These are phyloP conservation scores for Hetaerina titia DNA, from an alignment of 2,888 invertebrate species.

Conservation along the genomic window DNA sequence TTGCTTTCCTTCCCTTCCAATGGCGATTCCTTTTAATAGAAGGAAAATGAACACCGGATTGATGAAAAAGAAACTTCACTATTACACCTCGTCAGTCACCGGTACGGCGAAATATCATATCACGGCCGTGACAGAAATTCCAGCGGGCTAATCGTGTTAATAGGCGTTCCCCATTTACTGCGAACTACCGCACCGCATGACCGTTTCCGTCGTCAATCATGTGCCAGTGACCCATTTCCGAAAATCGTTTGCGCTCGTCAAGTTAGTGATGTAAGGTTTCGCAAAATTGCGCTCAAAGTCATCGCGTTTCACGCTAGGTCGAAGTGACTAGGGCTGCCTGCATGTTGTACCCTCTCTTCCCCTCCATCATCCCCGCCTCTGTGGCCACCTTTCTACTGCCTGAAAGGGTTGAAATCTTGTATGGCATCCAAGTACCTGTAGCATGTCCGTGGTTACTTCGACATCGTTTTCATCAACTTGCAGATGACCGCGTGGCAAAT, in stretches of 20 bases:
- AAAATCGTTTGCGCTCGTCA: not conserved
- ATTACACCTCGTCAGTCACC: not conserved
- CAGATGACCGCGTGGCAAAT: not conserved
- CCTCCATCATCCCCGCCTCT: not conserved
- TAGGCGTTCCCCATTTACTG: not conserved
- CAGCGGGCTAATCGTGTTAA: slow-evolving; percentile 12
- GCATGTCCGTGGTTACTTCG: not conserved
- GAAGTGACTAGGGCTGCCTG: not conserved
- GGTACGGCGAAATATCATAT: not conserved
- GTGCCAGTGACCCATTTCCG: not conserved
- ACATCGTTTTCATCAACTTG: not conserved
- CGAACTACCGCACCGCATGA: too few species aligned
- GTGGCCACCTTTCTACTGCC: not conserved
- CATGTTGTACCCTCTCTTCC: not conserved
- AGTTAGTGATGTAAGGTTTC: slow-evolving; percentile 6
- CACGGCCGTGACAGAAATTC: not conserved
- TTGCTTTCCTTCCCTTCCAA: too few species aligned
- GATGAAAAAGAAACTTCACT: not conserved
- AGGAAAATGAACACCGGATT: not conserved
- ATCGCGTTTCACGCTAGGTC: not conserved
- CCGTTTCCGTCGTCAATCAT: not conserved
- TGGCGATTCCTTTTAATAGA: not conserved
- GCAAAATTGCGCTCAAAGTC: not conserved
- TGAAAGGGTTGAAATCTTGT: not conserved
- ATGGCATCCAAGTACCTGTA: not conserved